phyloP scores from a whole-genome alignment of 2,113 vertebrate genomes.

The Bungarus multicinctus region DNA sequence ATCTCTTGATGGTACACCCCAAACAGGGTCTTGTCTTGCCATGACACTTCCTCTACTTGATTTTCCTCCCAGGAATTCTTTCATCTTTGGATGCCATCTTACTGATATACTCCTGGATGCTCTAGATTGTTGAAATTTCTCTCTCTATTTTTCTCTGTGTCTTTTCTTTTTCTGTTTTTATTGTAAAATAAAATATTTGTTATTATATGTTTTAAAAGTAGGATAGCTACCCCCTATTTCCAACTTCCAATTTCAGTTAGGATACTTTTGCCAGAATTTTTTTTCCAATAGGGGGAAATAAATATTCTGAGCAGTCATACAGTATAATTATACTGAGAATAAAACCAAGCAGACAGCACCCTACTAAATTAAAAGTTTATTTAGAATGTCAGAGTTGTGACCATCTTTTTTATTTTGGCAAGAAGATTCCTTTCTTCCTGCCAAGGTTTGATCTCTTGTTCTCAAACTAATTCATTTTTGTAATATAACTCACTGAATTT shows the following conservation, averaged over 20 bases:
- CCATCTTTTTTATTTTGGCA: background rate
- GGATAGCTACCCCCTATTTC: background rate
- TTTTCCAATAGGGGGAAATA: background rate
- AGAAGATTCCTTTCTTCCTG: background rate
- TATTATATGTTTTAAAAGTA: background rate
- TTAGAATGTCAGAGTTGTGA: background rate
- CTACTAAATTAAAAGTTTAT: background rate
- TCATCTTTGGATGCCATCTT: background rate
- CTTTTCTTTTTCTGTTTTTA: background rate
- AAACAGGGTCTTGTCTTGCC: background rate
- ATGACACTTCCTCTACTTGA: background rate
- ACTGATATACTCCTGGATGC: background rate
- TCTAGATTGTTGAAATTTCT: background rate
- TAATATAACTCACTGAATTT: slow-evolving; percentile 28
- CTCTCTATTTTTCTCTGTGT: background rate
- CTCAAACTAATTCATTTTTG: slow-evolving; percentile 18
- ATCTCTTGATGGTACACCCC: background rate
- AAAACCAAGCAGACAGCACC: background rate
- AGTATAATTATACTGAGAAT: background rate
- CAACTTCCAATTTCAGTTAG: background rate
- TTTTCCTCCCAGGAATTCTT: background rate
- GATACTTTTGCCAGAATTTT: background rate
- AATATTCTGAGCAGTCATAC: background rate
- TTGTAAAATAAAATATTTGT: background rate
- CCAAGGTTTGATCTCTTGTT: background rate